Conservation (phyloP, 2,797 vertebrate genomes). For the Myoxocephalus aenaeus region DNA sequence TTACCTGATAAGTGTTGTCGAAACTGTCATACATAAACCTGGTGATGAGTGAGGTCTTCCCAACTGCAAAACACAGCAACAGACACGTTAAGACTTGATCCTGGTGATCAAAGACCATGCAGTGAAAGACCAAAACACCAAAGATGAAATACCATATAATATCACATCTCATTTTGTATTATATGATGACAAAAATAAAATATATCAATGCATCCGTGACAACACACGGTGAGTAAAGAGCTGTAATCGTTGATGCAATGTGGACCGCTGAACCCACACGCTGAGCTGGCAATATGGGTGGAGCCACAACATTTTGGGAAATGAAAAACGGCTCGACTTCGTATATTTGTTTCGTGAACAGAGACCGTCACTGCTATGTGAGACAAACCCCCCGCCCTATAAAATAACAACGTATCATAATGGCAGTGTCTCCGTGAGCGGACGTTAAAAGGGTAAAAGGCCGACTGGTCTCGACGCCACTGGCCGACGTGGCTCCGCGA, state of each 20-base stretch:
- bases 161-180: neutral
- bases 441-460: slow-evolving; percentile 21
- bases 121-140: too few species aligned
- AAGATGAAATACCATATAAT: neutral
- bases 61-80: slow-evolving; percentile 83
- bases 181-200: neutral
- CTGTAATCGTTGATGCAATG: slow-evolving; percentile 46
- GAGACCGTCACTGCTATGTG: rapidly evolving
- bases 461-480: slow-evolving; percentile 33
- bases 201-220: slow-evolving; percentile 16
- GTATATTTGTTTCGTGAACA: neutral
- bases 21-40: slow-evolving; percentile 98
- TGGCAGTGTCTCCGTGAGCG: too few species aligned
- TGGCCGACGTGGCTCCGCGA: slow-evolving; percentile 78
- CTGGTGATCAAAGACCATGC: neutral
- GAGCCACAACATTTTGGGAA: slow-evolving; percentile 66
- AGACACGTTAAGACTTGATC: slow-evolving; percentile 11
- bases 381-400: rapidly evolving
- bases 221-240: slow-evolving; percentile 30
- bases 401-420: neutral
- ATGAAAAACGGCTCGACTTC: slow-evolving; percentile 29
- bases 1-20: slow-evolving; percentile 97
- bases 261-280: slow-evolving; percentile 78
- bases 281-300: slow-evolving; percentile 87
- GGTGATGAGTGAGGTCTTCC: slow-evolving; percentile 96